Evolutionary conservation across 1,140 invertebrate species (phyloP), one percentile per base, ranked within the genome.

Genomic region (Megalonaias nervosa): DNA sequence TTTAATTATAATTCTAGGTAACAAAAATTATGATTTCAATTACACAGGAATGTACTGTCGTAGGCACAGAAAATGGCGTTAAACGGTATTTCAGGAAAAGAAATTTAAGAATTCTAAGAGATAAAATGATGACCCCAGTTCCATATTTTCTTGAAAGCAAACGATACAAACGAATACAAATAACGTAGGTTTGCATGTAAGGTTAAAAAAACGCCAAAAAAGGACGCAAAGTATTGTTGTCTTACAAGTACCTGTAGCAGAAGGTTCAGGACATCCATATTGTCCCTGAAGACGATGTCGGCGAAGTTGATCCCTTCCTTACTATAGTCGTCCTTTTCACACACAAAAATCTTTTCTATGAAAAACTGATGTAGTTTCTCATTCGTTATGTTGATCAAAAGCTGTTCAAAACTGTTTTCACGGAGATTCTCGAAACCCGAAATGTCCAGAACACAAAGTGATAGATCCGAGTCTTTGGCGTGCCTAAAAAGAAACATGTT

Each of bases 261-360:
- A n/a, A 82, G 73, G 26, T 74, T 26, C 3, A 82, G 64, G 55
- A 75, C 64, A 26, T 59, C 64, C 4, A 94, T 90, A 84, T 96
- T 97, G 84, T 96, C 95, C 15, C 93, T 93, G 86, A 95, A 96
- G 82, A 94, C 93, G 16, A 96, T 93, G 55, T 91, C 19, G n/a
- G 38, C 60, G 26, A 70, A 78, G 31, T 94, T 94, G 67, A 96
- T 93, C 2, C 94, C 95, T 85, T 96, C 95, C 5, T 94, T 93
- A 93, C 95, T 94, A 78, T 95, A 95, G 83, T 96, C 95, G 88
- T 93, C 87, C 38, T 93, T 78, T 84, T 96, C 95, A 94, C 94
- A 95, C 0, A 94, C 94, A 86, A 96, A 96, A 56, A 95, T 94
- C 84, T 95, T 94, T 82, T 95, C 94, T 86, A 96, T 57, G 89